Conservation (phyloP, 2,113 vertebrate genomes). For the Brachyistius frenatus region DNA sequence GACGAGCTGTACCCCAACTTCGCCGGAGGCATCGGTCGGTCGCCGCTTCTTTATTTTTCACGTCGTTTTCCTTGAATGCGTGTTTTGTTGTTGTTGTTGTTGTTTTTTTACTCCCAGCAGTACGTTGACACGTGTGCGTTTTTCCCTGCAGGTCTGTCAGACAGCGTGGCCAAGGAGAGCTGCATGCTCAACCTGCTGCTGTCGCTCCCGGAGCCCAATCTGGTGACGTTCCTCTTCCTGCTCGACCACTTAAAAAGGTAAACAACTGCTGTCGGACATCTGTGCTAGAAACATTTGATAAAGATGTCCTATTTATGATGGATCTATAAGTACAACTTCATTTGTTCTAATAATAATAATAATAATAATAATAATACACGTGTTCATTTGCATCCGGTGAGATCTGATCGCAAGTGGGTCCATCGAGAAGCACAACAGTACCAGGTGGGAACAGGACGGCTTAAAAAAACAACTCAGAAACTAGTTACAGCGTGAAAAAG, state of each 20-base stretch:
- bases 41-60: not conserved
- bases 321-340: not conserved
- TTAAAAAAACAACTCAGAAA: no score
- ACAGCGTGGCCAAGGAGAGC: slow-evolving; percentile 97
- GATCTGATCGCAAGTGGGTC: no score
- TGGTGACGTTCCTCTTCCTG: slow-evolving; percentile 96
- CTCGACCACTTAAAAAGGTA: slow-evolving; percentile 98
- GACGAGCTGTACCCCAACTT: slow-evolving; percentile 97
- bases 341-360: not conserved
- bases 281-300: no score
- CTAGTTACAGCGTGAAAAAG: no score
- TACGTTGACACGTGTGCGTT: slow-evolving; percentile 1
- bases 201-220: slow-evolving; percentile 95
- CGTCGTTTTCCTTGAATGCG: not conserved
- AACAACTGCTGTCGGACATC: not conserved
- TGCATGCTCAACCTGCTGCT: slow-evolving; percentile 97
- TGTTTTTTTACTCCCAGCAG: not conserved
- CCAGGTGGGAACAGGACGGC: no score
- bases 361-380: no score
- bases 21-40: slow-evolving; percentile 93
- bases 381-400: no score
- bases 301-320: not conserved
- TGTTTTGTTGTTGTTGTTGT: not conserved
- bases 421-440: no score
- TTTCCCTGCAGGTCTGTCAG: slow-evolving; percentile 88